Conservation (phyloP, 2,888 invertebrate genomes). For the Anoncus sp. region DNA sequence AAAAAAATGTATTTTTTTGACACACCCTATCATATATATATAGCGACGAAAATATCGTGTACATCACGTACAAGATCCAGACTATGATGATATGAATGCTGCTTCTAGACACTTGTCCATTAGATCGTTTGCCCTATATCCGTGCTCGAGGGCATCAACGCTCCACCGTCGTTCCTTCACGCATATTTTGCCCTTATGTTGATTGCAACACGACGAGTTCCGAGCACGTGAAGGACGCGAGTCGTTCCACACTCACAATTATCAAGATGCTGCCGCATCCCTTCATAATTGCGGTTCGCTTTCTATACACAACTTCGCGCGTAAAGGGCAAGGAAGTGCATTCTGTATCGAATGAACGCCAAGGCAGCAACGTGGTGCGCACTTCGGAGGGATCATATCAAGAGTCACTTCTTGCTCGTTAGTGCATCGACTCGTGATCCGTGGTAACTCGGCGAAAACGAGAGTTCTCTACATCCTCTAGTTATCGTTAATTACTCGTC, state of each 20-base stretch:
- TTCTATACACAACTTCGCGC: constrained; percentile 26
- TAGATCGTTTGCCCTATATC: background rate
- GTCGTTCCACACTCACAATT: background rate
- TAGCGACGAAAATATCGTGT: background rate
- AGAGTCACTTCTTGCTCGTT: constrained; percentile 54
- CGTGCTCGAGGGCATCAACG: background rate
- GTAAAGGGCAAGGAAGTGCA: constrained; percentile 28
- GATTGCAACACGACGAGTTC: constrained; percentile 11
- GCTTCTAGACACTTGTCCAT: background rate
- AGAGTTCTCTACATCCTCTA: constrained; percentile 22
- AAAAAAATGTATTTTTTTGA: no score
- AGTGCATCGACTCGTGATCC: constrained; percentile 46
- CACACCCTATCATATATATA: no score
- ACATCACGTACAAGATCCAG: background rate
- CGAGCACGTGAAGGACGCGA: constrained; percentile 7
- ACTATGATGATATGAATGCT: background rate
- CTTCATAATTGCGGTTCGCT: constrained; percentile 5
- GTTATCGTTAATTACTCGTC: constrained; percentile 33
- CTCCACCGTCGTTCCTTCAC: background rate
- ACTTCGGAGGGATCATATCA: constrained; percentile 23
- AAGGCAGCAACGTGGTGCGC: background rate
- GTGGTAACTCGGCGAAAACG: constrained; percentile 18
- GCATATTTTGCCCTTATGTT: background rate
- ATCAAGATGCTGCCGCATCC: background rate
- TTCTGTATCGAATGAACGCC: constrained; percentile 38